Evolutionary conservation across 2,888 invertebrate species (phyloP), one percentile per base, ranked within the genome.

Genomic region (Dinocampus coccinellae): DNA sequence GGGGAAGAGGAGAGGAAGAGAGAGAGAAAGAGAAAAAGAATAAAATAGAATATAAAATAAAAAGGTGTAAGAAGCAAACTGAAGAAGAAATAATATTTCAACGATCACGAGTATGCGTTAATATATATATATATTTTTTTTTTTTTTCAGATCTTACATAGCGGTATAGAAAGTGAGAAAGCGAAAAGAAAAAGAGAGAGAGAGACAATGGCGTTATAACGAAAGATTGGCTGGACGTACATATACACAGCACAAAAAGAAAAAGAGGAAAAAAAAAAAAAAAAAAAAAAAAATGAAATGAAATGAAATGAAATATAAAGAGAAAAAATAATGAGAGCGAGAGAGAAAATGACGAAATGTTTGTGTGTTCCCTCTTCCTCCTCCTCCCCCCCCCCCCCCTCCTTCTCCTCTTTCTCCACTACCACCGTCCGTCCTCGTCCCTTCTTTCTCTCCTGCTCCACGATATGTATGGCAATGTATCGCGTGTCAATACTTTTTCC

Each of bases 401-500:
- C n/a, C n/a, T n/a, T n/a, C n/a, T n/a, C n/a, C n/a, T n/a, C n/a
- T n/a, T n/a, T n/a, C n/a, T n/a, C n/a, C n/a, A n/a, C n/a, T n/a
- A n/a, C n/a, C n/a, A n/a, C n/a, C n/a, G n/a, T n/a, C n/a, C n/a
- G n/a, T n/a, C n/a, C n/a, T n/a, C n/a, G n/a, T n/a, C n/a, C n/a
- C n/a, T n/a, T n/a, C n/a, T n/a, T n/a, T n/a, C n/a, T n/a, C n/a
- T n/a, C n/a, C n/a, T n/a, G n/a, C n/a, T n/a, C n/a, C n/a, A n/a
- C n/a, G n/a, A n/a, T n/a, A 9, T 42, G 57, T 69, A 62, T 72
- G 61, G 72, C 73, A 72, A 76, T 76, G 75, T 78, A 78, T 78
- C 78, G 77, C 79, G 78, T 78, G 83, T 80, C 84, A 82, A 84
- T 84, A 84, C 83, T 84, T 84, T 83, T 82, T 82, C 83, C 82